Percentiles rank a stretch among this genome's conserved stretches.
These are phyloP conservation scores for Mayetiola destructor DNA, from an alignment of 2,888 invertebrate genomes.

Conservation along the genomic window DNA sequence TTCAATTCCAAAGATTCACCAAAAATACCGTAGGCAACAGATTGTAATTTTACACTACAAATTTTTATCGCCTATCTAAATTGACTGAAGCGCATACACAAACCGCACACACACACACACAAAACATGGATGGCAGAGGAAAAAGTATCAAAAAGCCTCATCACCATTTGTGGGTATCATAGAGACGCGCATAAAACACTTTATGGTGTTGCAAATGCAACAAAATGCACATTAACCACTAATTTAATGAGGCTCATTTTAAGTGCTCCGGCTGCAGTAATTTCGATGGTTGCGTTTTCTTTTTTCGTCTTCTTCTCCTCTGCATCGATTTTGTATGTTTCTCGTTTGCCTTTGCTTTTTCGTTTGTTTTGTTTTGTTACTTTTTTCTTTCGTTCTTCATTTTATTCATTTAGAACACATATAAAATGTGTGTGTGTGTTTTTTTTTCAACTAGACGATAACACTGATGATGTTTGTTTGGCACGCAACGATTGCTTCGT, in stretches of 20 bases:
- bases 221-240: constrained; percentile 9
- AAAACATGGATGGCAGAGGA: too few relatives aligned
- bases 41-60: constrained; percentile 8
- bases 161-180: not conserved
- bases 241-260: constrained; percentile 10
- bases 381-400: not conserved
- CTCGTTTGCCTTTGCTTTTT: too few relatives aligned
- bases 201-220: constrained; percentile 10
- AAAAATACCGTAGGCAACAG: too few relatives aligned
- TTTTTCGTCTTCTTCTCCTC: too few relatives aligned
- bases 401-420: not conserved
- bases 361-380: not conserved
- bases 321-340: too few relatives aligned
- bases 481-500: not conserved
- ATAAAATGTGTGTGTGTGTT: too few relatives aligned
- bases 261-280: too few relatives aligned
- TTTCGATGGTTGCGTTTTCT: too few relatives aligned
- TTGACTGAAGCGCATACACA: not conserved
- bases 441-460: too few relatives aligned
- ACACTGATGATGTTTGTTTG: not conserved
- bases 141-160: too few relatives aligned
- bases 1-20: too few relatives aligned
- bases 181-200: constrained; percentile 6
- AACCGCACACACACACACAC: not conserved
- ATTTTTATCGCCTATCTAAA: constrained; percentile 6